A percentile compares a stretch with the other conserved stretches of the same genome.
Conservation (phyloP, 2,113 vertebrate genomes). For the Ctenodactylus gundi region DNA sequence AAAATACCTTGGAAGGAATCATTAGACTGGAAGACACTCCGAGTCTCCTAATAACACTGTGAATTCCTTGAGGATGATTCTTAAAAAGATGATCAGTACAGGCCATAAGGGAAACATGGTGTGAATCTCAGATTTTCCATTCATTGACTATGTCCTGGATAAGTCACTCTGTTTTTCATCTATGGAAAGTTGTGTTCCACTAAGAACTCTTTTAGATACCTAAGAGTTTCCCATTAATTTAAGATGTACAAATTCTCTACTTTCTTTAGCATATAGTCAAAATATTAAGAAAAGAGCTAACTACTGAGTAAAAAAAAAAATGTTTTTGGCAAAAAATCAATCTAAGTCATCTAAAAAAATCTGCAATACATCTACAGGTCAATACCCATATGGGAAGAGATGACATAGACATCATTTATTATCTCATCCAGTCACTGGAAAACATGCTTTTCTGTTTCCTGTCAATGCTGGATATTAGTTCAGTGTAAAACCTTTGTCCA, state of each 20-base stretch:
- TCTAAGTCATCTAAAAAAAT: not conserved
- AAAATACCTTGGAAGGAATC: not conserved
- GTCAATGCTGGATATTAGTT: slow-evolving; percentile 22
- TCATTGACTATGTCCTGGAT: not conserved
- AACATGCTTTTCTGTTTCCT: slow-evolving; percentile 25
- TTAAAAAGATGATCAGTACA: not conserved
- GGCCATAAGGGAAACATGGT: not conserved
- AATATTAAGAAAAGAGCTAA: slow-evolving; percentile 26
- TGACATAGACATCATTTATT: not conserved
- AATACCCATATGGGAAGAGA: not conserved
- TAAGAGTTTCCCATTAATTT: not conserved
- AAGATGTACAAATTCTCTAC: not conserved
- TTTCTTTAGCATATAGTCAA: not conserved
- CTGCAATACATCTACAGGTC: not conserved
- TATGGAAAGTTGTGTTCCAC: not conserved
- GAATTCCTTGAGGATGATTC: not conserved
- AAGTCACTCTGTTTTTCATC: slow-evolving; percentile 21
- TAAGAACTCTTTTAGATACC: not conserved
- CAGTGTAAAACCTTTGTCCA: slow-evolving; percentile 37
- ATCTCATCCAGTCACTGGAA: not conserved
- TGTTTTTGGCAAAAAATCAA: not conserved
- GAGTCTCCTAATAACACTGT: not conserved
- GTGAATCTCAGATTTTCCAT: not conserved
- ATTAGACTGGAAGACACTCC: not conserved
- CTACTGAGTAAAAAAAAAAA: not conserved